Conservation (phyloP, 2,113 vertebrate species). For the Candoia aspera region DNA sequence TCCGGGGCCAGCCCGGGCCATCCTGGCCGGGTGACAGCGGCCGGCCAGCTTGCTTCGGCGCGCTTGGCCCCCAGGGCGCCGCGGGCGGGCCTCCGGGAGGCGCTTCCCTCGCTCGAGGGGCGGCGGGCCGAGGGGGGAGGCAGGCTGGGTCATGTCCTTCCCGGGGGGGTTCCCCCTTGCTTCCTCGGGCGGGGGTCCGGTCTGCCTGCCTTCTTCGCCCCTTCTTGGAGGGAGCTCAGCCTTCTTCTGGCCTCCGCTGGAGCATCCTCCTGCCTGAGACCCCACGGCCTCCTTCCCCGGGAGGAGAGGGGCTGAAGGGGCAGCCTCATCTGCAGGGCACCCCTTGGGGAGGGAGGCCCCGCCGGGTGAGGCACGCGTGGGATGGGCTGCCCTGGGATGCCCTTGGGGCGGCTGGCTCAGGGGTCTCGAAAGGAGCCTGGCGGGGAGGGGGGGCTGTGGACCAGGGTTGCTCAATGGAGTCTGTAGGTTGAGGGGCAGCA, state of each 20-base stretch:
- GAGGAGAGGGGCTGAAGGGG: background rate
- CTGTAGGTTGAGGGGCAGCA: background rate
- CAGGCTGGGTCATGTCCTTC: background rate
- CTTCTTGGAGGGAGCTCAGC: background rate
- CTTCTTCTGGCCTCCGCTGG: background rate
- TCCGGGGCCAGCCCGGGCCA: background rate
- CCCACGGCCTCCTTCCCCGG: background rate
- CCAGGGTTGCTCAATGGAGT: background rate
- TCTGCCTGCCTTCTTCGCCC: background rate
- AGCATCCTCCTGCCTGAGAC: background rate
- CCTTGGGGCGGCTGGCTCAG: background rate
- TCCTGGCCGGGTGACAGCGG: constrained; percentile 1
- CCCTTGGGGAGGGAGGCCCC: background rate
- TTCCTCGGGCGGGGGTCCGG: background rate
- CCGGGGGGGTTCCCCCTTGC: background rate
- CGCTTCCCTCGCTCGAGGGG: background rate
- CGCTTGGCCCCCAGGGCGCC: background rate
- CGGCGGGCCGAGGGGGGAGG: background rate
- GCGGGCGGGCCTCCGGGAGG: background rate
- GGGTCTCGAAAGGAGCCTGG: background rate
- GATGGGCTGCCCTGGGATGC: background rate
- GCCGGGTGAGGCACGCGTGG: background rate
- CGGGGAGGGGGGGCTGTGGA: background rate
- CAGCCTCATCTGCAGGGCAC: background rate
- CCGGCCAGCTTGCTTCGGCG: background rate